A percentile compares a stretch with the other conserved stretches of the same genome.
Conservation (phyloP, 1,140 invertebrate genomes). For the Diorhabda sublineata region DNA sequence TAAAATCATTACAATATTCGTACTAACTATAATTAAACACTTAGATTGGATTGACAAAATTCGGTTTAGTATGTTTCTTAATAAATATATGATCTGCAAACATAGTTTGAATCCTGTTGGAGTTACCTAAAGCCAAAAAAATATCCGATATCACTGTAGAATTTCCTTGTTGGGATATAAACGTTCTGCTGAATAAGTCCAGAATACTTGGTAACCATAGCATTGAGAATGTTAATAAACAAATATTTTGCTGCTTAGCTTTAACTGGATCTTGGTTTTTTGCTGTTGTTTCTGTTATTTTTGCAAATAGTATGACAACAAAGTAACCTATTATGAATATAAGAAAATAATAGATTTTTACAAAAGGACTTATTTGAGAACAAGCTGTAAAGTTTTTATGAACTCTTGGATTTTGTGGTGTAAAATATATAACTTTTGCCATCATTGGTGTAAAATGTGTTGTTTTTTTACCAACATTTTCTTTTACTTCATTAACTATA, state of each 20-base stretch:
- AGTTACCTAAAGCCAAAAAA: conserved; percentile 26
- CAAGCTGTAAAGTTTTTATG: conserved; percentile 15
- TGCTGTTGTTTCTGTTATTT: conserved; percentile 12
- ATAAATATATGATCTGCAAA: conserved; percentile 18
- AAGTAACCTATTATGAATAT: conserved; percentile 23
- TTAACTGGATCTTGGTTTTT: conserved; percentile 11
- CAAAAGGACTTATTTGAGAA: conserved; percentile 10
- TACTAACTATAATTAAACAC: no score
- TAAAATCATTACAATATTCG: no score
- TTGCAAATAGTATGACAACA: conserved; percentile 19
- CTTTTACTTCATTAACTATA: conserved; percentile 24
- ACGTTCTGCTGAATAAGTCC: conserved; percentile 23
- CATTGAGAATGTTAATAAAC: conserved; percentile 19
- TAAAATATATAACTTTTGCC: conserved; percentile 12
- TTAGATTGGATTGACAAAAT: conserved; percentile 24
- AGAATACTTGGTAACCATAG: conserved; percentile 26
- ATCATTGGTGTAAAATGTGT: conserved; percentile 12
- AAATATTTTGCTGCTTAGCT: conserved; percentile 17
- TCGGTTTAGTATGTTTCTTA: conserved; percentile 22
- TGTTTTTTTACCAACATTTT: conserved; percentile 12
- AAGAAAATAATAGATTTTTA: conserved; percentile 24
- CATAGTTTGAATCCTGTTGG: conserved; percentile 25
- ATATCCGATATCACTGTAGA: conserved; percentile 24
- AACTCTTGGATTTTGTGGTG: conserved; percentile 13
- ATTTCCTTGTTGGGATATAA: conserved; percentile 15